Conservation (phyloP, 2,797 vertebrate genomes). For the Eutrigla gurnardus region DNA sequence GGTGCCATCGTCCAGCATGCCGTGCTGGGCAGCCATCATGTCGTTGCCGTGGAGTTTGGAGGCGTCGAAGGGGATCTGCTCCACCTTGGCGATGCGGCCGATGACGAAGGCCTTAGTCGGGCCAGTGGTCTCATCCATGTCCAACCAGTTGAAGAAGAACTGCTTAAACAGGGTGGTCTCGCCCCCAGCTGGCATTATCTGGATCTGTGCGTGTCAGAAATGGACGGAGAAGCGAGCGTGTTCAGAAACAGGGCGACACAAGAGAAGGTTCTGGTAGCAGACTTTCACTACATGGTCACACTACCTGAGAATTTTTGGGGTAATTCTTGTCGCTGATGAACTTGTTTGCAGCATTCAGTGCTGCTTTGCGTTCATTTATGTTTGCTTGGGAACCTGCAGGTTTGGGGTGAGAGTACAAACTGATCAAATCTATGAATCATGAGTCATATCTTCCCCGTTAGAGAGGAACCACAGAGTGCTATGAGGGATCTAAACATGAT, state of each 20-base stretch:
- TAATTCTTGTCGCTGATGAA: conserved; percentile 81
- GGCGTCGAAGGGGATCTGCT: conserved; percentile 81
- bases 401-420: conserved; percentile 9
- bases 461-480: neutral
- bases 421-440: neutral
- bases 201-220: conserved; percentile 68
- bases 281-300: neutral
- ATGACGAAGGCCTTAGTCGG: conserved; percentile 61
- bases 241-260: neutral
- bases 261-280: neutral
- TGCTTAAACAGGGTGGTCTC: conserved; percentile 84
- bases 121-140: conserved; percentile 78
- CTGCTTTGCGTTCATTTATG: conserved; percentile 75
- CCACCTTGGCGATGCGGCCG: conserved; percentile 73
- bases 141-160: conserved; percentile 84
- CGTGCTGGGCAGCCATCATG: conserved; percentile 83
- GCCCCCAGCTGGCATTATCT: conserved; percentile 74
- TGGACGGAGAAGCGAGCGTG: neutral
- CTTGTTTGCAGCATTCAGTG: conserved; percentile 63
- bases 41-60: conserved; percentile 75
- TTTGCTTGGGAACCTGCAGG: conserved; percentile 73
- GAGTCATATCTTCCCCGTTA: neutral
- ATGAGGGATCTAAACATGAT: neutral
- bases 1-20: conserved; percentile 85
- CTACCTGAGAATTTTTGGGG: conserved; percentile 75